Evolutionary conservation across 2,113 vertebrate species (phyloP).

Genomic region (Percopsis transmontana): DNA sequence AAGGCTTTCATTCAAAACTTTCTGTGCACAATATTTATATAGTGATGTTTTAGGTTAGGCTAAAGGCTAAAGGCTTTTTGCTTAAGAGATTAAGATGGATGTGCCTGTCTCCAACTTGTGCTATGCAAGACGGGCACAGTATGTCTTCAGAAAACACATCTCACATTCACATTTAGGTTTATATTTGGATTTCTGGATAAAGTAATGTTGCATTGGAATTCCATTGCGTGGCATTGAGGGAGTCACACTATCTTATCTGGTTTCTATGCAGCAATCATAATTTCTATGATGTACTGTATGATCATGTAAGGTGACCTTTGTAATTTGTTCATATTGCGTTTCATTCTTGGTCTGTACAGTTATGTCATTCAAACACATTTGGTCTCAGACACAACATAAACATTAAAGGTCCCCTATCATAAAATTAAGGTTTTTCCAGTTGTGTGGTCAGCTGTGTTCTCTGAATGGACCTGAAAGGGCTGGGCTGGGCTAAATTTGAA

Average conservation of each 20-base stretch:
- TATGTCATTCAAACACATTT: slow-evolving; percentile 14
- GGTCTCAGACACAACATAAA: slow-evolving; percentile 12
- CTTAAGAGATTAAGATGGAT: too few relatives aligned
- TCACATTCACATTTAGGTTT: neutral
- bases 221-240: neutral
- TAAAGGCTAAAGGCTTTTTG: too few relatives aligned
- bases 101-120: neutral
- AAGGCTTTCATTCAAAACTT: too few relatives aligned
- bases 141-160: neutral
- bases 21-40: too few relatives aligned
- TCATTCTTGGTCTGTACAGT: neutral
- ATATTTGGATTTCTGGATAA: neutral
- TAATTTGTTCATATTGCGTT: slow-evolving; percentile 7
- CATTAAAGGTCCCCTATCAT: too few relatives aligned
- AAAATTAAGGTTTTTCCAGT: too few relatives aligned
- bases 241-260: neutral
- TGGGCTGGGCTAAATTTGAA: too few relatives aligned
- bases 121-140: neutral
- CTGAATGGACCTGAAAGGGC: too few relatives aligned
- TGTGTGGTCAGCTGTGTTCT: too few relatives aligned
- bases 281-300: slow-evolving; percentile 4
- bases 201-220: neutral
- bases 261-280: neutral
- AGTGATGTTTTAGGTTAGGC: too few relatives aligned
- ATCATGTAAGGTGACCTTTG: slow-evolving; percentile 54